phyloP scores from a whole-genome alignment of 2,797 vertebrate genomes.

The Melanotaenia nigrans region DNA sequence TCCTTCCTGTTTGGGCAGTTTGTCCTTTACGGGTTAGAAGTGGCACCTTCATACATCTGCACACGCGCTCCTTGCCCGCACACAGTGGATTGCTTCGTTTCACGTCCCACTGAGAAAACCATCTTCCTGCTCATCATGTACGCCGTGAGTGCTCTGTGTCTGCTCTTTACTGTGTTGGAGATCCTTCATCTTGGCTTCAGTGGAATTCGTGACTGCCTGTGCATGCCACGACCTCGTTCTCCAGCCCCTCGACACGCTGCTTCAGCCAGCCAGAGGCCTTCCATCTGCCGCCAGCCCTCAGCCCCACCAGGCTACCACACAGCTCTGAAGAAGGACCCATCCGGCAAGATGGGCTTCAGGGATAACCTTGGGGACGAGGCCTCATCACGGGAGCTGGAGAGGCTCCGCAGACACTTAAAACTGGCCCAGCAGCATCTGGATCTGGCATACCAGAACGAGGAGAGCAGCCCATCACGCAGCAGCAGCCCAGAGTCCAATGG shows the following conservation, averaged over 20 bases:
- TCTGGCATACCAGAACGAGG: constrained; percentile 87
- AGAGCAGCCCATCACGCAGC: constrained; percentile 86
- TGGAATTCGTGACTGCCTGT: constrained; percentile 86
- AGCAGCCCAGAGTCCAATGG: constrained; percentile 93
- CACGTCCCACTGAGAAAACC: constrained; percentile 92
- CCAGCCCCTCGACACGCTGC: constrained; percentile 56
- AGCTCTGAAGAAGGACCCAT: constrained; percentile 84
- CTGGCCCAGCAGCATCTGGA: constrained; percentile 92
- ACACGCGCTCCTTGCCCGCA: constrained; percentile 90
- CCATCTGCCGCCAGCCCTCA: constrained; percentile 81
- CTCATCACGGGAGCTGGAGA: constrained; percentile 83
- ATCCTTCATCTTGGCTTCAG: constrained; percentile 90
- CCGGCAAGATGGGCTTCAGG: constrained; percentile 81
- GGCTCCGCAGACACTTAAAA: constrained; percentile 87
- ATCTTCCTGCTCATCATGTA: constrained; percentile 95
- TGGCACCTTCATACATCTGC: constrained; percentile 88
- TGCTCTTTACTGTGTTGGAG: constrained; percentile 89
- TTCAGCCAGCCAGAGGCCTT: constrained; percentile 47
- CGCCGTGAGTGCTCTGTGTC: constrained; percentile 86
- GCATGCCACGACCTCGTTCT: constrained; percentile 47
- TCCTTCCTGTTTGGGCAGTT: constrained; percentile 92
- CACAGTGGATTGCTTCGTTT: constrained; percentile 92
- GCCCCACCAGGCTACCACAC: constrained; percentile 91
- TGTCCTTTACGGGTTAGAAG: constrained; percentile 88
- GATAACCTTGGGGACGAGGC: constrained; percentile 83